Base-by-base conservation (phyloP, 2,797 vertebrate genomes). In the Arnoldichthys spilopterus region DNA sequence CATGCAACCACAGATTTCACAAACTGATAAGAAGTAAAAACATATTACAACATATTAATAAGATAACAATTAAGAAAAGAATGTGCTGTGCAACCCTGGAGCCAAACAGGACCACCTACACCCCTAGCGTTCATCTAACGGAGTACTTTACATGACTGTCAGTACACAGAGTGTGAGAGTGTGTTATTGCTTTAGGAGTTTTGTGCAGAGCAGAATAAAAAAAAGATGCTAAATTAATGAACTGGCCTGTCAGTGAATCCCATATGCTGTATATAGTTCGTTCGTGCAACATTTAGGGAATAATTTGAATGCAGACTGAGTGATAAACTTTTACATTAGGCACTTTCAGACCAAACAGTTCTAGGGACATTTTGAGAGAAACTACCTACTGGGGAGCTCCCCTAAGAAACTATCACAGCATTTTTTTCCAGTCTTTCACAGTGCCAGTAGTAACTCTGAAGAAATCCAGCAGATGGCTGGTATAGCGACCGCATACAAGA, bases 31-130 rank as follows among this genome's bases (percentile, higher is more conserved):
- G 54, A 54, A 51, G 8, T 20, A 22, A n/a, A 20, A 53, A 53
- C 22, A 37, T n/a, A n/a, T n/a, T n/a, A n/a, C n/a, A n/a, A n/a
- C n/a, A n/a, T n/a, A n/a, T n/a, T 37, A 37, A 3, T 8, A 37
- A 37, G 8, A 8, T 37, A 37, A 37, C 8, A 37, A 3, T 8
- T 8, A 37, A 37, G 8, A 3, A 37, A 37, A 37, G 3, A 37
- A 37, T 37, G 8, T 37, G 34, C 34, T 37, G 34, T 37, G 8
- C 34, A 37, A n/a, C n/a, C n/a, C n/a, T n/a, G n/a, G n/a, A n/a
- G 12, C 13, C 11, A 15, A 8, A 66, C 3, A 22, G 84, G 87
- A 84, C 85, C 88, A 83, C 90, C 84, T 82, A 87, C 87, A 85
- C 79, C 85, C 76, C 81, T 83, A 15, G 81, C 84, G 75, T 83